These are phyloP conservation scores for Eutrigla gurnardus DNA, from an alignment of 2,797 vertebrate species.

Conservation along the genomic window DNA sequence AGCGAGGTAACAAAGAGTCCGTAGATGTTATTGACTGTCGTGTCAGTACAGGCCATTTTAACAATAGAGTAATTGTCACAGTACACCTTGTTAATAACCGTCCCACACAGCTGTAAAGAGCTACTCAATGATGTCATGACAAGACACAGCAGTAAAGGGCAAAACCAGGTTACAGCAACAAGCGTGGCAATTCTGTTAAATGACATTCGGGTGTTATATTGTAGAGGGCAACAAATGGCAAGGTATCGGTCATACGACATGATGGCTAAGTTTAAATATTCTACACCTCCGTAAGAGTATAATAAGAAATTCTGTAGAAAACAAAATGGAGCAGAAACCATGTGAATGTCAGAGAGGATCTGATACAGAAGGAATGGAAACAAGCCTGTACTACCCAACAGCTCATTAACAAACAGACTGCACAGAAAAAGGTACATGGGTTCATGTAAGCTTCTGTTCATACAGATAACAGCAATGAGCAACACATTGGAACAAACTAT, in stretches of 20 bases:
- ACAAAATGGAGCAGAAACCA: constrained; percentile 14
- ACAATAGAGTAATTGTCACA: neutral
- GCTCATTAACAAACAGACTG: constrained; percentile 47
- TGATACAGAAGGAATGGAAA: constrained; percentile 32
- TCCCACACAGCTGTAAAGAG: neutral
- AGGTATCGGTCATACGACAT: constrained; percentile 58
- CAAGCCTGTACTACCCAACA: constrained; percentile 35
- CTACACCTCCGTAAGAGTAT: neutral
- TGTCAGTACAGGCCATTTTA: neutral
- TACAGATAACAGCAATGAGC: constrained; percentile 26
- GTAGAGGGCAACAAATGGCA: constrained; percentile 50
- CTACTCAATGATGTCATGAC: neutral
- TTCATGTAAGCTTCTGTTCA: constrained; percentile 26
- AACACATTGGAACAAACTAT: neutral
- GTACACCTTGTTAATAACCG: neutral
- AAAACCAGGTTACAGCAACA: neutral
- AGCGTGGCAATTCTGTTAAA: neutral
- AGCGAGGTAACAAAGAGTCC: neutral
- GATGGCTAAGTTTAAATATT: constrained; percentile 1
- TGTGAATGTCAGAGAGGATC: constrained; percentile 40
- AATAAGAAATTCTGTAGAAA: constrained; percentile 32
- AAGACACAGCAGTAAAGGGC: neutral
- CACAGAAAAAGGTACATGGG: constrained; percentile 23
- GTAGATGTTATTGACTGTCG: neutral
- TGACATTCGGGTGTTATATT: constrained; percentile 30